Conservation (phyloP, 2,888 invertebrate species). For the Chouioia cunea region DNA sequence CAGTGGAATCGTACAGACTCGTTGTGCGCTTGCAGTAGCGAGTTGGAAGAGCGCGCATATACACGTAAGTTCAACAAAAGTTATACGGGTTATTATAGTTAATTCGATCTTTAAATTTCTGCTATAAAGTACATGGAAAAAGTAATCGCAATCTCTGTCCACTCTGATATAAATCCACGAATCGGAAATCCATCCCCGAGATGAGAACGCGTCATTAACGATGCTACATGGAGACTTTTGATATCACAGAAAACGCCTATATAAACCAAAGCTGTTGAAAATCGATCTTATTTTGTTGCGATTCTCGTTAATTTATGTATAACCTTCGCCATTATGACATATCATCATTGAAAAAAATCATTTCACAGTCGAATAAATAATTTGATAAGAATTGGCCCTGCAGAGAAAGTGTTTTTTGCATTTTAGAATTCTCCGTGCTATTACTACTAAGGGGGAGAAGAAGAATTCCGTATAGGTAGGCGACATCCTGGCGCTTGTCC, state of each 20-base stretch:
- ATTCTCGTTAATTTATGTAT: no score
- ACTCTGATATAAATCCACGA: no score
- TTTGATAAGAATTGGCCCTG: background rate
- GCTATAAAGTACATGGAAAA: no score
- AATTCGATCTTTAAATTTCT: no score
- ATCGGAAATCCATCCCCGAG: no score
- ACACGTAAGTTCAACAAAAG: no score
- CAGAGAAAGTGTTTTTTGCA: background rate
- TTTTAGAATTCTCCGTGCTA: slow-evolving; percentile 2
- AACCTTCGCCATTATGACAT: no score
- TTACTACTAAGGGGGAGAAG: background rate
- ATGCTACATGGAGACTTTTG: slow-evolving; percentile 20
- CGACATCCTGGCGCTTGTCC: slow-evolving; percentile 17
- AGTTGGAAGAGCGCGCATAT: no score
- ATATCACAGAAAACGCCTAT: background rate
- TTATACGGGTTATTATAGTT: no score
- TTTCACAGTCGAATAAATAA: background rate
- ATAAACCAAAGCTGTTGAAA: slow-evolving; percentile 11
- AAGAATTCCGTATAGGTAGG: background rate
- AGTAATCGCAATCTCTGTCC: no score
- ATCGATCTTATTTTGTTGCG: background rate
- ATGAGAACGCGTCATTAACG: slow-evolving; percentile 3
- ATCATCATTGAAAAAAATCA: background rate
- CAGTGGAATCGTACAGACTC: no score
- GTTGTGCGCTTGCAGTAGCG: no score